These are phyloP conservation scores for Adelognathus sp. DNA, from an alignment of 2,888 invertebrate species.

Conservation along the genomic window DNA sequence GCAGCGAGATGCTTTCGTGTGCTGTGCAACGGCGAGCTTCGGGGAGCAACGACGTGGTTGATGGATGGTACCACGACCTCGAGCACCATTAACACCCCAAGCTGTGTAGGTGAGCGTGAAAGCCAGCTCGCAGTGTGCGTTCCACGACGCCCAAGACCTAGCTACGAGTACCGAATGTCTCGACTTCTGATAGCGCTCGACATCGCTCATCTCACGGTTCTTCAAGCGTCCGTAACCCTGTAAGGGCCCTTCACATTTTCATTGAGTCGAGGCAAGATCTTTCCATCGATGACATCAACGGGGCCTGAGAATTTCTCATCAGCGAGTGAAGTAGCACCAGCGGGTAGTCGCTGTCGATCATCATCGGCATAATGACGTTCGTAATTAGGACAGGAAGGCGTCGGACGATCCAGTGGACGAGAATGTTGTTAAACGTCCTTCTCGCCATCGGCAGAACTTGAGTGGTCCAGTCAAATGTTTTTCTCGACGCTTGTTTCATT, in stretches of 20 bases:
- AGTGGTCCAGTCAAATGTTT: conserved; percentile 21
- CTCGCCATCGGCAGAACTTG: conserved; percentile 11
- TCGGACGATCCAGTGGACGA: conserved; percentile 18
- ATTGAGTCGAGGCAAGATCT: background rate
- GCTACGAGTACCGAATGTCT: background rate
- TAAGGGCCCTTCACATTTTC: conserved; percentile 1
- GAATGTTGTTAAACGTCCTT: conserved; percentile 46
- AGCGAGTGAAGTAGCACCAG: background rate
- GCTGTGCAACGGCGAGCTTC: conserved; percentile 44
- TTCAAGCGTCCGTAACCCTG: background rate
- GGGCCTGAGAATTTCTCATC: background rate
- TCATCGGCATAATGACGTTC: conserved; percentile 14
- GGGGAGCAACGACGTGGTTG: conserved; percentile 66
- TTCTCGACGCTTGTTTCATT: conserved; percentile 27
- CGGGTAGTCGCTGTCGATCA: conserved; percentile 16
- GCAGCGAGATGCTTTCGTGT: conserved; percentile 47
- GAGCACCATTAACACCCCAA: conserved; percentile 72
- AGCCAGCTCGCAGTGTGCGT: background rate
- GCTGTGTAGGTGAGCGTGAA: conserved; percentile 8
- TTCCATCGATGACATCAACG: background rate
- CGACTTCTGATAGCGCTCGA: conserved; percentile 3
- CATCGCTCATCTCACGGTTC: background rate
- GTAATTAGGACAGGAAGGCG: conserved; percentile 22
- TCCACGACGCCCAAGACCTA: conserved; percentile 17
- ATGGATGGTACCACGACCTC: conserved; percentile 71